These are phyloP conservation scores for Tubulanus polymorphus DNA, from an alignment of 2,888 invertebrate genomes.

Conservation along the genomic window DNA sequence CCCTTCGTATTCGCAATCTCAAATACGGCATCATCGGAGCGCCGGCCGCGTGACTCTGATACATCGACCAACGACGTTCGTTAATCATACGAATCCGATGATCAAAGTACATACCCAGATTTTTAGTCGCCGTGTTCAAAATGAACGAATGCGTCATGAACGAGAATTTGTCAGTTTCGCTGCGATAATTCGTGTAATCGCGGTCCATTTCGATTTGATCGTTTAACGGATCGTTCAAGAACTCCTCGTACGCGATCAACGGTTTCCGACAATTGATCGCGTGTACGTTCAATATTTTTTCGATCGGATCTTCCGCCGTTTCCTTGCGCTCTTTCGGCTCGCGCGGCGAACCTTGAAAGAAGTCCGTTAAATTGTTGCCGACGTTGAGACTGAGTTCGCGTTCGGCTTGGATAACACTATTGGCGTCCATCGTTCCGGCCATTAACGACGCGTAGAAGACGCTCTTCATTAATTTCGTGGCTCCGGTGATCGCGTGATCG, in stretches of 20 bases:
- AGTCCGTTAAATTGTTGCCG: slow-evolving; percentile 31
- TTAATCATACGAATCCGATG: slow-evolving; percentile 93
- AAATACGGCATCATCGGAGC: slow-evolving; percentile 66
- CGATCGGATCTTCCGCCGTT: slow-evolving; percentile 56
- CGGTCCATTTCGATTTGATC: slow-evolving; percentile 91
- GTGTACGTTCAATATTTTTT: slow-evolving; percentile 69
- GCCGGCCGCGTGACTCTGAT: slow-evolving; percentile 75
- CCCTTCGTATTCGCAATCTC: slow-evolving; percentile 67
- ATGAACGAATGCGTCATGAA: slow-evolving; percentile 89
- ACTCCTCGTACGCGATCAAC: slow-evolving; percentile 79
- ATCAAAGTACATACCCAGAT: slow-evolving; percentile 86
- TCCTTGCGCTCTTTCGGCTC: slow-evolving; percentile 47
- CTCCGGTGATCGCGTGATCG: slow-evolving; percentile 76
- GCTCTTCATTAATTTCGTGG: slow-evolving; percentile 80
- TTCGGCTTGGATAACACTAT: slow-evolving; percentile 40
- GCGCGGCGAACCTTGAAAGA: slow-evolving; percentile 40
- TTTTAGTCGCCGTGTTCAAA: slow-evolving; percentile 85
- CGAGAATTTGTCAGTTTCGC: slow-evolving; percentile 61
- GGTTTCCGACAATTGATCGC: slow-evolving; percentile 80
- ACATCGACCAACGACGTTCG: slow-evolving; percentile 78
- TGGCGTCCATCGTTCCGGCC: slow-evolving; percentile 62
- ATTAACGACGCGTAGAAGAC: slow-evolving; percentile 74
- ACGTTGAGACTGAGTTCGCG: slow-evolving; percentile 25
- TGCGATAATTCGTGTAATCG: slow-evolving; percentile 84
- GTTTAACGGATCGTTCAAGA: slow-evolving; percentile 90